phyloP scores from a whole-genome alignment of 2,888 invertebrate species.

The Drosophila nr. perissopoda region DNA sequence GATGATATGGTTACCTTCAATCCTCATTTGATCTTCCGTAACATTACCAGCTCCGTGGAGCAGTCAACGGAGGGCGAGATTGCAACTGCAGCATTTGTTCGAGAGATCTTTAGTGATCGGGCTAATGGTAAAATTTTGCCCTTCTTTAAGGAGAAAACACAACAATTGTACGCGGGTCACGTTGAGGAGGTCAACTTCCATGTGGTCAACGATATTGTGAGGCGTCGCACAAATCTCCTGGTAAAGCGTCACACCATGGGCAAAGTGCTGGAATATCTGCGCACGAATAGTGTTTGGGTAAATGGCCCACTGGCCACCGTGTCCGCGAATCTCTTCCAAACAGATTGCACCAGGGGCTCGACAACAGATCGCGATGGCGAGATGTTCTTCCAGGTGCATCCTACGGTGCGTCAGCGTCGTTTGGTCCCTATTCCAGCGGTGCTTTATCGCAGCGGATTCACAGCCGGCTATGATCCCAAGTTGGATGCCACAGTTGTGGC shows the following conservation, averaged over 20 bases:
- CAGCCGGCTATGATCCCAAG: constrained; percentile 93
- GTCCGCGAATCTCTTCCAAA: constrained; percentile 93
- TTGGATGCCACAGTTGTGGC: constrained; percentile 94
- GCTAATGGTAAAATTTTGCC: constrained; percentile 92
- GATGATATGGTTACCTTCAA: constrained; percentile 96
- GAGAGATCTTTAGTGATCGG: constrained; percentile 93
- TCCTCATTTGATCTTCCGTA: constrained; percentile 94
- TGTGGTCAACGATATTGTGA: constrained; percentile 92
- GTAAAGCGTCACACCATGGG: constrained; percentile 92
- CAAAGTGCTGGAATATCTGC: constrained; percentile 90
- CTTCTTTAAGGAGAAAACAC: constrained; percentile 94
- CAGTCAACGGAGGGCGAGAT: constrained; percentile 89
- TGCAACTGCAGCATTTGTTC: constrained; percentile 91
- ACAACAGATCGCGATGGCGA: constrained; percentile 93
- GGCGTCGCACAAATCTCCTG: constrained; percentile 91
- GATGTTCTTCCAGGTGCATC: constrained; percentile 93
- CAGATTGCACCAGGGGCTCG: constrained; percentile 91
- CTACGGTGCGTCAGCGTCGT: constrained; percentile 91
- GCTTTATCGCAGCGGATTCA: constrained; percentile 90
- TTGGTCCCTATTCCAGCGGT: constrained; percentile 94
- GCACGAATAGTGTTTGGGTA: constrained; percentile 89
- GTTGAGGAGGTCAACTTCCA: constrained; percentile 94
- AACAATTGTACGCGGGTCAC: constrained; percentile 94
- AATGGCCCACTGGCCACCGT: constrained; percentile 92
- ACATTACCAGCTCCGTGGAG: constrained; percentile 93